Evolutionary conservation across 35 echinoderm and acorn worm genomes (phyloP), one percentile per base, ranked within the genome.

Genomic region (Apostichopus californicus): DNA sequence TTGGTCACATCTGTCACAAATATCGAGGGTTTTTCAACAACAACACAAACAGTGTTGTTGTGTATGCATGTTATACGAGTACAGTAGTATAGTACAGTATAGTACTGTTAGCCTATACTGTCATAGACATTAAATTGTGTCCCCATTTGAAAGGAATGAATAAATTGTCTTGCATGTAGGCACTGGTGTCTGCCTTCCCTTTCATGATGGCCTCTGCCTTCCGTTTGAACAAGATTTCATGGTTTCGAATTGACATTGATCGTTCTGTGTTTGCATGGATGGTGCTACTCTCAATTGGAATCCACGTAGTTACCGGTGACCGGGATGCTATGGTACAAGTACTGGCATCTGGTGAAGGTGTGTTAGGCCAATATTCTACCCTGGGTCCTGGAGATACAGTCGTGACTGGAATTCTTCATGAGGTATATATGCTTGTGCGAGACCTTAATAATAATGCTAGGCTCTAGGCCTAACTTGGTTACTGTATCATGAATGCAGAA

Each of bases 291-390:
- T 87, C 57, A 34, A 87, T 87, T 63, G 86, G 86, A 20, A 58
- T 87, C 15, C 86, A 87, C 46, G 86, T 87, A 46, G 86, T 87
- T 87, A 87, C 86, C 86, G 86, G 86, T 22, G 86, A 87, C 58
- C 58, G 59, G 66, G 86, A 66, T 87, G 58, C 86, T 4, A 17
- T 87, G 56, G 86, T 87, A 4, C 55, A 86, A 55, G 71, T 73
- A 73, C 64, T 87, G 6, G 28, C 86, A 71, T 87, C 86, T 4
- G 86, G 86, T 61, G 57, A 34, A 20, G 86, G 86, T 22, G 57
- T 87, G 55, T 71, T 87, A 54, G 86, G 86, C 9, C 86, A 87
- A 6, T 87, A 87, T 87, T 57, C 86, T 14, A 87, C 57, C 56
- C 55, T 87, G 17, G 86, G 86, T 10, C 10, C 86, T 22, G 86